A percentile compares a stretch with the other conserved stretches of the same genome.
phyloP scores from a whole-genome alignment of 2,113 vertebrate genomes.

The Nycticebus coucang region DNA sequence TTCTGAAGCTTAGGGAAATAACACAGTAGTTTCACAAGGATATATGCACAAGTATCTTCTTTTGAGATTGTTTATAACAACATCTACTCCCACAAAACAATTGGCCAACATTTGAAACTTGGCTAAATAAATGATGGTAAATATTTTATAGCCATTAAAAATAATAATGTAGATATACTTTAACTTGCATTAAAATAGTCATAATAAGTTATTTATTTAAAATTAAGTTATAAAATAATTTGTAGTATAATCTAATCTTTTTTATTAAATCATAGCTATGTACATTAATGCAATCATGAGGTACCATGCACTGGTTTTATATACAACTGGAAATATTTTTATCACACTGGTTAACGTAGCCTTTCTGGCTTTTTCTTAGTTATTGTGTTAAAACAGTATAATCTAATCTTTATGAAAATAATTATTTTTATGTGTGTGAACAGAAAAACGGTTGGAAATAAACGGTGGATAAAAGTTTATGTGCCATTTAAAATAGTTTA shows the following conservation, averaged over 20 bases:
- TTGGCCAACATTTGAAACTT: background rate
- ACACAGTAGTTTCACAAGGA: background rate
- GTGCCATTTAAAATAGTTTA: too few species aligned
- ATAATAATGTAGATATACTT: background rate
- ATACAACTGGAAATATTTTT: too few species aligned
- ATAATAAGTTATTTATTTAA: background rate
- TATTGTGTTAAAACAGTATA: background rate
- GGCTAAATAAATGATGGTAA: background rate
- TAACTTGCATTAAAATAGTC: background rate
- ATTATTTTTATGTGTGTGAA: background rate
- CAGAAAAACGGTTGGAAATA: background rate
- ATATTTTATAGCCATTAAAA: slow-evolving; percentile 13
- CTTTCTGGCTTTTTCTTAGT: too few species aligned
- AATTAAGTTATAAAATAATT: slow-evolving; percentile 20
- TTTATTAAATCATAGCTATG: too few species aligned
- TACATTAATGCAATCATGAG: too few species aligned
- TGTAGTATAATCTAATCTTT: background rate
- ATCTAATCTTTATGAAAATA: background rate
- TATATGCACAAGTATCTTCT: background rate
- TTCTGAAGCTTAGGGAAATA: background rate
- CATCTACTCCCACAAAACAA: background rate
- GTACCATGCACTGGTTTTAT: too few species aligned
- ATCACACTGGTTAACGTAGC: too few species aligned
- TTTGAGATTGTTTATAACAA: slow-evolving; percentile 16
- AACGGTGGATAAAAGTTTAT: too few species aligned